phyloP scores from a whole-genome alignment of 1,140 invertebrate species.

The Drosophila ironensis region DNA sequence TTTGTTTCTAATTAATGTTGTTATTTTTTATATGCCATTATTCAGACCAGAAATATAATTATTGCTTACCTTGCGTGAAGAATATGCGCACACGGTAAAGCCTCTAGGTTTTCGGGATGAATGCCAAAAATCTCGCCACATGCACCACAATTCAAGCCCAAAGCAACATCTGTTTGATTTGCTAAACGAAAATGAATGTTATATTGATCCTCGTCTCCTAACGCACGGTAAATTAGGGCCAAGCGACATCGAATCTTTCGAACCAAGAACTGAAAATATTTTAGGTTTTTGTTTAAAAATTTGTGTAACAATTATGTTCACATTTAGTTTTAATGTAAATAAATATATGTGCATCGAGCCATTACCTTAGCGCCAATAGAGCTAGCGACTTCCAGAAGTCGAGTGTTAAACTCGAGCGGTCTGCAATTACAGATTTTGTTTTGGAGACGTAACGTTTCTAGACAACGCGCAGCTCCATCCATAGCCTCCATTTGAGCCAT shows the following conservation, averaged over 20 bases:
- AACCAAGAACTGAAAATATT: conserved; percentile 86
- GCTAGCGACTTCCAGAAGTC: conserved; percentile 89
- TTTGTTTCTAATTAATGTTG: too few relatives aligned
- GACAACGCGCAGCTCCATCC: conserved; percentile 91
- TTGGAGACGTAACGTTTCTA: conserved; percentile 88
- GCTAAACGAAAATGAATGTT: conserved; percentile 88
- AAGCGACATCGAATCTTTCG: conserved; percentile 89
- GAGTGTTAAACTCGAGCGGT: conserved; percentile 91
- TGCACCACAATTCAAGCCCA: conserved; percentile 89
- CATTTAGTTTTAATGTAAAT: neutral
- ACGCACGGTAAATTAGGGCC: conserved; percentile 89
- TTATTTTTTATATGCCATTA: too few relatives aligned
- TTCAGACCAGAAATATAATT: neutral
- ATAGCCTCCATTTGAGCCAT: conserved; percentile 93
- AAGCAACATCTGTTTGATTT: conserved; percentile 86
- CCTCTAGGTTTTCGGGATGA: conserved; percentile 88
- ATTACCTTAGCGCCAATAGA: conserved; percentile 90
- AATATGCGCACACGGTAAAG: conserved; percentile 92
- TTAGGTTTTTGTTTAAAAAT: neutral
- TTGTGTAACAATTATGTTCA: neutral
- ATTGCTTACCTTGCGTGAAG: conserved; percentile 88
- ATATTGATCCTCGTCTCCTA: conserved; percentile 91
- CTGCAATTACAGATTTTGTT: conserved; percentile 92
- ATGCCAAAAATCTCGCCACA: conserved; percentile 89
- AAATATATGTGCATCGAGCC: neutral